These are phyloP conservation scores for Chionodraco myersi DNA, from an alignment of 2,113 vertebrate species.

Conservation along the genomic window DNA sequence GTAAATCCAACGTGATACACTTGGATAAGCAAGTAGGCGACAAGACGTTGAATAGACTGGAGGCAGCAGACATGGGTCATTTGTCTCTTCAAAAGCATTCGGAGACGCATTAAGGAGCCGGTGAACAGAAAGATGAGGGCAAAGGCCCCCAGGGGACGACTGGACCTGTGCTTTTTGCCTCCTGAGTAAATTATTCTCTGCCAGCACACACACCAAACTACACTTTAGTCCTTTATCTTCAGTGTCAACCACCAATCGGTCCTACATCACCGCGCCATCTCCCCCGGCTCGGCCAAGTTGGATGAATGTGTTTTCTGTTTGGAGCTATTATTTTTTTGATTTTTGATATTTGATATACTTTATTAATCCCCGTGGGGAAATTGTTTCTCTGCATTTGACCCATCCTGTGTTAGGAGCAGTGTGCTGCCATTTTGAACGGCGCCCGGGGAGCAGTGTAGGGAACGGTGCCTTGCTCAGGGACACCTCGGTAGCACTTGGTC, in stretches of 20 bases:
- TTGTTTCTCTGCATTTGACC: too few relatives aligned
- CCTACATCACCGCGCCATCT: constrained; percentile 45
- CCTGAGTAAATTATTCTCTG: constrained; percentile 6
- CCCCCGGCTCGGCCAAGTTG: constrained; percentile 13
- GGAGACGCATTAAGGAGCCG: constrained; percentile 59
- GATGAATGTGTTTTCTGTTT: constrained; percentile 54
- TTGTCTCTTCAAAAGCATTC: constrained; percentile 49
- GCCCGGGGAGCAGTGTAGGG: too few relatives aligned
- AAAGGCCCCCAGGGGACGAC: constrained; percentile 22
- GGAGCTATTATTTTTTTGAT: constrained; percentile 32
- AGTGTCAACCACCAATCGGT: constrained; percentile 30
- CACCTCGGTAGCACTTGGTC: too few relatives aligned
- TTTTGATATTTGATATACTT: too few relatives aligned
- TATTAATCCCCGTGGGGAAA: too few relatives aligned
- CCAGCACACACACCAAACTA: background rate
- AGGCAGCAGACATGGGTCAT: constrained; percentile 54
- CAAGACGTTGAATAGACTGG: constrained; percentile 42
- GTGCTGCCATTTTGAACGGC: too few relatives aligned
- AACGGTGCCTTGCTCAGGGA: too few relatives aligned
- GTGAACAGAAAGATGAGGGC: constrained; percentile 25
- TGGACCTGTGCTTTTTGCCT: constrained; percentile 13
- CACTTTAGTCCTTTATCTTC: constrained; percentile 34
- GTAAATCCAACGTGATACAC: constrained; percentile 53
- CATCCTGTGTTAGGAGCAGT: too few relatives aligned
- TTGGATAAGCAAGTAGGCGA: constrained; percentile 63